phyloP scores from a whole-genome alignment of 1,140 invertebrate species.

The Ericerus pela region DNA sequence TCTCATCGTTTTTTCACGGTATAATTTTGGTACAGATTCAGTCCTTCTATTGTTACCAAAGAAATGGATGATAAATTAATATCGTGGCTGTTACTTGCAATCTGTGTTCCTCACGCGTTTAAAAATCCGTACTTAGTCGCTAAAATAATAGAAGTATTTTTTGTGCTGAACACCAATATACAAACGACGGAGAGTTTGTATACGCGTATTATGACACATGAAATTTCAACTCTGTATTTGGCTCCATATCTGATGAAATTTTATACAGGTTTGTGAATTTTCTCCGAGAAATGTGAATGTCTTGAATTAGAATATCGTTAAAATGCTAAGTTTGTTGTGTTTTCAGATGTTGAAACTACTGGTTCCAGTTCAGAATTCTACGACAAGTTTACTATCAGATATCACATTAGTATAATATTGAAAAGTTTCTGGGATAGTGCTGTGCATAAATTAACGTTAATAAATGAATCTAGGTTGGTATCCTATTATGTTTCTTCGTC shows the following conservation, averaged over 20 bases:
- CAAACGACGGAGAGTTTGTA: conserved; percentile 48
- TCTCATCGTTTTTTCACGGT: conserved; percentile 6
- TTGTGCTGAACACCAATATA: conserved; percentile 73
- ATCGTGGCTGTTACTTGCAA: conserved; percentile 71
- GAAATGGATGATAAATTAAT: conserved; percentile 68
- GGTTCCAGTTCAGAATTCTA: conserved; percentile 96
- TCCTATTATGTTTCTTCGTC: not conserved
- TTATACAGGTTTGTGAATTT: conserved; percentile 52
- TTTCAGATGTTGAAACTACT: conserved; percentile 84
- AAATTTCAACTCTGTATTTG: conserved; percentile 62
- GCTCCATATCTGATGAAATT: conserved; percentile 91
- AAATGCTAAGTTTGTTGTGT: conserved; percentile 13
- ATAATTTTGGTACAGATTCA: conserved; percentile 45
- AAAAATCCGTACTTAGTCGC: conserved; percentile 92
- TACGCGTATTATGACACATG: conserved; percentile 63
- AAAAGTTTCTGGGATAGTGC: conserved; percentile 70
- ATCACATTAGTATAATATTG: conserved; percentile 92
- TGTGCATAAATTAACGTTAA: conserved; percentile 51
- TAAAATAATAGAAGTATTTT: conserved; percentile 88
- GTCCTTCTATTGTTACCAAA: conserved; percentile 54
- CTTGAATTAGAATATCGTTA: not conserved
- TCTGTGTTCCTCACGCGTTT: conserved; percentile 79
- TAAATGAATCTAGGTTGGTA: conserved; percentile 52
- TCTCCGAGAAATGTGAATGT: not conserved
- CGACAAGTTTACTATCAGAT: conserved; percentile 96